Evolutionary conservation across 2,888 invertebrate genomes (phyloP).

Genomic region (Hybos culiciformis): DNA sequence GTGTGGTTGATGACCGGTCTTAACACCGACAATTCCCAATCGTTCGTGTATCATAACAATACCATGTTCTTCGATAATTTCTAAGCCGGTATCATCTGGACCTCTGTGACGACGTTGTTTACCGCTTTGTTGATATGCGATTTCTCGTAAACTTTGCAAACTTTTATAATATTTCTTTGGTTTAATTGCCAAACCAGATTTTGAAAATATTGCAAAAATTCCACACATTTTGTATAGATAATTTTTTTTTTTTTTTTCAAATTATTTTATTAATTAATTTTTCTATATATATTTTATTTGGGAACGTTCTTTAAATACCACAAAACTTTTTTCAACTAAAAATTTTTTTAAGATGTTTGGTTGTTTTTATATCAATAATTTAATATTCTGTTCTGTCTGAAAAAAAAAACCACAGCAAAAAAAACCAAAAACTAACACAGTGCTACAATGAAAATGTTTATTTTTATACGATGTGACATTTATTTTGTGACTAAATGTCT

Average conservation of each 20-base stretch:
- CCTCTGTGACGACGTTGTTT: conserved; percentile 30
- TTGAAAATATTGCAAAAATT: conserved; percentile 33
- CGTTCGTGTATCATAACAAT: conserved; percentile 31
- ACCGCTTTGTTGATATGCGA: conserved; percentile 30
- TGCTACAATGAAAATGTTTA: too few relatives aligned
- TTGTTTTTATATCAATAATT: too few relatives aligned
- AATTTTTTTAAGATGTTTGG: too few relatives aligned
- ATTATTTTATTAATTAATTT: too few relatives aligned
- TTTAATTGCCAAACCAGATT: conserved; percentile 22
- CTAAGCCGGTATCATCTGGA: conserved; percentile 31
- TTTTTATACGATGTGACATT: too few relatives aligned
- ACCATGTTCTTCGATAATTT: conserved; percentile 24
- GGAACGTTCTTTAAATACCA: too few relatives aligned
- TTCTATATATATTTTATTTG: too few relatives aligned
- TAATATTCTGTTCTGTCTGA: too few relatives aligned
- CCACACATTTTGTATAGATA: conserved; percentile 27
- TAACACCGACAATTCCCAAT: conserved; percentile 28
- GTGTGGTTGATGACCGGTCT: conserved; percentile 30
- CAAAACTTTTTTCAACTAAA: too few relatives aligned
- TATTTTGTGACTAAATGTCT: too few relatives aligned
- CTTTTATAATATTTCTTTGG: conserved; percentile 20
- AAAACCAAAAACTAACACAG: too few relatives aligned
- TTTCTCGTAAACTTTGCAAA: conserved; percentile 24
- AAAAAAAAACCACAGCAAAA: too few relatives aligned
- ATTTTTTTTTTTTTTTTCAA: neutral